Evolutionary conservation across 2,797 vertebrate species (phyloP).

Genomic region (Syncerus caffer): DNA sequence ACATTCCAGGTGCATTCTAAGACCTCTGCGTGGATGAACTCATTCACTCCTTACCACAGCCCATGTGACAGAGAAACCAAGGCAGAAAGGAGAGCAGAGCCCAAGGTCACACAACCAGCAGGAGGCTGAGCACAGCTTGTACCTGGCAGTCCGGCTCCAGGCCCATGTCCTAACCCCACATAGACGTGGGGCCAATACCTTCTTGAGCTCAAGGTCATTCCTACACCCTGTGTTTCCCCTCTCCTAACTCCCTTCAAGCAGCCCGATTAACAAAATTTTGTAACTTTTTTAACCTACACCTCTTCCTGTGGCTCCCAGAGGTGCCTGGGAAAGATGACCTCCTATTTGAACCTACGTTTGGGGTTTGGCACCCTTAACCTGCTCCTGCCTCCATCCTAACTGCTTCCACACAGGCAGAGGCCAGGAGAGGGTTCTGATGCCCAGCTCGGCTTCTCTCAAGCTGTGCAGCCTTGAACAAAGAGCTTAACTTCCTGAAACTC

Average conservation of each 20-base stretch:
- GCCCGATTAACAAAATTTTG: rapidly evolving
- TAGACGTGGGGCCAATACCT: neutral
- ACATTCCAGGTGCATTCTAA: neutral
- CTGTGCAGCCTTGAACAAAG: neutral
- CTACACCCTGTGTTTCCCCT: too few relatives aligned
- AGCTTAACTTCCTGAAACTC: neutral
- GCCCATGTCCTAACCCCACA: neutral
- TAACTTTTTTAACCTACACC: neutral
- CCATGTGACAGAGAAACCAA: neutral
- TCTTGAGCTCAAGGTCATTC: neutral
- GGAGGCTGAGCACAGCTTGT: neutral
- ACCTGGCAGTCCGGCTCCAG: neutral
- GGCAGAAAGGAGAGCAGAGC: neutral
- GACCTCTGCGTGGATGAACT: neutral
- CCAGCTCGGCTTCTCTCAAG: neutral
- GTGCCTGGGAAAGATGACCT: neutral
- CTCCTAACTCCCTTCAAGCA: neutral
- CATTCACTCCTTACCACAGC: neutral
- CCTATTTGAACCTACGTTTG: neutral
- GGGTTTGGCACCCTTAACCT: neutral
- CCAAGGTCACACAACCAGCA: neutral
- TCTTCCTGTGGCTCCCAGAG: neutral
- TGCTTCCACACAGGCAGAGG: neutral
- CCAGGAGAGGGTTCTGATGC: neutral
- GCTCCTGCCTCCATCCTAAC: neutral